Percentiles rank a stretch among this genome's conserved stretches.
phyloP scores from a whole-genome alignment of 1,140 invertebrate genomes.

The Subanguina moxae region DNA sequence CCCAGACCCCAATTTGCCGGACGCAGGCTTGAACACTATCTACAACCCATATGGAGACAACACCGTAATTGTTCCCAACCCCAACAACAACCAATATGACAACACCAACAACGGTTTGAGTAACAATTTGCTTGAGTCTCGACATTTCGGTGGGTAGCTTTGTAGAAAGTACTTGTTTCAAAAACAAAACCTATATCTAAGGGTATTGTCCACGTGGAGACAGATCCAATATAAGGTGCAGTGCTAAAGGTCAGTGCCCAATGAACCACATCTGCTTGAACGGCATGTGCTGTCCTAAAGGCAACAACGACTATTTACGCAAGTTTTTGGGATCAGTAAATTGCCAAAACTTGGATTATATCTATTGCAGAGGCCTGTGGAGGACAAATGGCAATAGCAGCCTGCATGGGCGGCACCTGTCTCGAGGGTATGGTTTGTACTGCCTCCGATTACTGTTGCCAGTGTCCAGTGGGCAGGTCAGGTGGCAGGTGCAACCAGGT shows the following conservation, averaged over 20 bases:
- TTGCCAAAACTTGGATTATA: neutral
- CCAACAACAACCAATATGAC: slow-evolving; percentile 8
- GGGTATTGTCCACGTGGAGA: slow-evolving; percentile 23
- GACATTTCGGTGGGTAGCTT: neutral
- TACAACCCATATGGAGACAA: too few relatives aligned
- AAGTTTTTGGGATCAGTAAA: neutral
- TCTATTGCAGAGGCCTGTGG: slow-evolving; percentile 38
- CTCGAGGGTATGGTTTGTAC: slow-evolving; percentile 31
- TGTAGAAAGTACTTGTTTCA: neutral
- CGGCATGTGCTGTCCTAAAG: slow-evolving; percentile 41
- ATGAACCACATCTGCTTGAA: slow-evolving; percentile 43
- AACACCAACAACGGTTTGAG: neutral
- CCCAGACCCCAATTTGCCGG: slow-evolving; percentile 9
- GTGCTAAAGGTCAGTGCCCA: slow-evolving; percentile 21
- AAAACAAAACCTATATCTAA: slow-evolving; percentile 5
- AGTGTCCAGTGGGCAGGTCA: slow-evolving; percentile 40
- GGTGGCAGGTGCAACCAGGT: slow-evolving; percentile 42
- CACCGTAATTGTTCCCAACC: neutral
- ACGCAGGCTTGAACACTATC: too few relatives aligned
- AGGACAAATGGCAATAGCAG: slow-evolving; percentile 33
- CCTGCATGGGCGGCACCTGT: slow-evolving; percentile 26
- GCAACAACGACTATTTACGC: slow-evolving; percentile 34
- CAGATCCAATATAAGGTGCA: slow-evolving; percentile 26
- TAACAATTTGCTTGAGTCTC: neutral
- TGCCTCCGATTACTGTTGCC: slow-evolving; percentile 46